Percentiles rank a stretch among this genome's conserved stretches.
phyloP scores from a whole-genome alignment of 2,113 vertebrate genomes.

The Callithrix jacchus region DNA sequence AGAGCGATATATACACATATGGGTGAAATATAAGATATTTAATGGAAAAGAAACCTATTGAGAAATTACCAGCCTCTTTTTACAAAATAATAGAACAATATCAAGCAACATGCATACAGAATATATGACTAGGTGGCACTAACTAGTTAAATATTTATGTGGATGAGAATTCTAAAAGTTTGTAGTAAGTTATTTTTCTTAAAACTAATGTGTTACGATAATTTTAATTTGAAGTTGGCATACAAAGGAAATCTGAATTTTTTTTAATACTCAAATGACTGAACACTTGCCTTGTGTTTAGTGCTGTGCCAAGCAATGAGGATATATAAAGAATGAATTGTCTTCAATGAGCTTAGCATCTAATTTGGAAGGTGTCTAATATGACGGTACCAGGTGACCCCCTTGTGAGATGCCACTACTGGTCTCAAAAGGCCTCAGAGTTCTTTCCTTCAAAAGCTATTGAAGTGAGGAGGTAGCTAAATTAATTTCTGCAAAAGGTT shows the following conservation, averaged over 20 bases:
- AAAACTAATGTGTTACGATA: not conserved
- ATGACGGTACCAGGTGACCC: not conserved
- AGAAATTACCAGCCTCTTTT: not conserved
- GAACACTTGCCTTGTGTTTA: not conserved
- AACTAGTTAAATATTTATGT: not conserved
- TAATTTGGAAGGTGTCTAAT: not conserved
- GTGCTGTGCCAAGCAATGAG: not conserved
- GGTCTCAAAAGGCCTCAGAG: not conserved
- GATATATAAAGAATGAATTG: not conserved
- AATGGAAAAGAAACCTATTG: not conserved
- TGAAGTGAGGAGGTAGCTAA: not conserved
- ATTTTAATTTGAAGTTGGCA: not conserved
- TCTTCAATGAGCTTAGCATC: not conserved
- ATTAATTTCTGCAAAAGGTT: conserved; percentile 27
- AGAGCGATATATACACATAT: not conserved
- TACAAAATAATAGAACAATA: not conserved
- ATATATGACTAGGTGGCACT: not conserved
- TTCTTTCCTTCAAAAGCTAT: not conserved
- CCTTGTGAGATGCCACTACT: not conserved
- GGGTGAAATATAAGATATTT: not conserved
- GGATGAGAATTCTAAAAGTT: not conserved
- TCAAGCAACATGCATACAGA: not conserved
- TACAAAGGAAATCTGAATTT: not conserved
- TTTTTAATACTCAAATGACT: not conserved
- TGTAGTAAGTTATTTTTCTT: not conserved